A percentile compares a stretch with the other conserved stretches of the same genome.
phyloP scores from a whole-genome alignment of 2,888 invertebrate genomes.

The Platynereis dumerilii region DNA sequence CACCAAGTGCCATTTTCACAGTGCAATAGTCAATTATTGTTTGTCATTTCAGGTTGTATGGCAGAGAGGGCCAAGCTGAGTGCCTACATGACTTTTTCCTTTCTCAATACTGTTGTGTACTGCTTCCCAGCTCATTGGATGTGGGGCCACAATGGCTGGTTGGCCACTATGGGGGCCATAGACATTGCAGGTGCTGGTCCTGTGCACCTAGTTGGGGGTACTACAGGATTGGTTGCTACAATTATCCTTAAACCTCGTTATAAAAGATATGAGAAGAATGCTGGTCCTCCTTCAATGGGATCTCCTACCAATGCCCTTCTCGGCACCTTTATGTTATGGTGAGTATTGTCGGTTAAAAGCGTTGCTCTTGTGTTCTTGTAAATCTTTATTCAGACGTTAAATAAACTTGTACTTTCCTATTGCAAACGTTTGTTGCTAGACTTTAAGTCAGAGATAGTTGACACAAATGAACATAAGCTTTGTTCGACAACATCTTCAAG shows the following conservation, averaged over 20 bases:
- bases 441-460: too few species aligned
- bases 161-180: slow-evolving; percentile 44
- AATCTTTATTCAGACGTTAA: too few species aligned
- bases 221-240: slow-evolving; percentile 53
- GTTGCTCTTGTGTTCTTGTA: too few species aligned
- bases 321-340: slow-evolving; percentile 58
- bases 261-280: slow-evolving; percentile 43
- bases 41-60: slow-evolving; percentile 46
- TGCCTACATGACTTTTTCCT: slow-evolving; percentile 54
- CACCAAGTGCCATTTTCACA: background rate
- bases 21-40: background rate
- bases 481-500: too few species aligned
- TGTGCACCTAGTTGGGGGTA: slow-evolving; percentile 58
- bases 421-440: too few species aligned
- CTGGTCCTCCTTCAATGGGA: slow-evolving; percentile 41
- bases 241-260: slow-evolving; percentile 50
- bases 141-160: slow-evolving; percentile 58
- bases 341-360: too few species aligned
- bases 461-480: too few species aligned
- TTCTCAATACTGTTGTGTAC: slow-evolving; percentile 50
- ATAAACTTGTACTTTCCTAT: too few species aligned
- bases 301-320: slow-evolving; percentile 52
- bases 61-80: slow-evolving; percentile 55
- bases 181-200: slow-evolving; percentile 59
- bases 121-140: slow-evolving; percentile 63